Conservation (phyloP, 2,113 vertebrate species). For the Lasiurus cinereus region DNA sequence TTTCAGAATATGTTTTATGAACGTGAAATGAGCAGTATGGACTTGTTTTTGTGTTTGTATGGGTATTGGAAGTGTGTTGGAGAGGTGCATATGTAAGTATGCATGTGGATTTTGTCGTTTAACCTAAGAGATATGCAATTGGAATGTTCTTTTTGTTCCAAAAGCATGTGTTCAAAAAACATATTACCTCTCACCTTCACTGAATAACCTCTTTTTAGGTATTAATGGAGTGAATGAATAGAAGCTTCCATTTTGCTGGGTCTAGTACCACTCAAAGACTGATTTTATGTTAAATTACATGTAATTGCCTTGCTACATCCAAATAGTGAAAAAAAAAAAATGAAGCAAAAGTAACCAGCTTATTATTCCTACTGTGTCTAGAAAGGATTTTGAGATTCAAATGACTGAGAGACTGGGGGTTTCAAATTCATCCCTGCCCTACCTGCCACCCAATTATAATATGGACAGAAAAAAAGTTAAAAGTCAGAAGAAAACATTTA, state of each 20-base stretch:
- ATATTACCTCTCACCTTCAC: conserved; percentile 58
- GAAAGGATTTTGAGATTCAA: conserved; percentile 5
- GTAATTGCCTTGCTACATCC: conserved; percentile 74
- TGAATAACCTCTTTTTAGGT: conserved; percentile 71
- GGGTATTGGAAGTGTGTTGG: background rate
- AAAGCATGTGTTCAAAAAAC: conserved; percentile 62
- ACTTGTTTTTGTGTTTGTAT: conserved; percentile 60
- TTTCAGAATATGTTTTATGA: conserved; percentile 73
- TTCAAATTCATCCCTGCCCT: background rate
- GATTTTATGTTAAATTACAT: conserved; percentile 77
- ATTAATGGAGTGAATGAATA: conserved; percentile 73
- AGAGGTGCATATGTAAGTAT: background rate
- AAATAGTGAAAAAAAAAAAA: conserved; percentile 64
- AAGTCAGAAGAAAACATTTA: conserved; percentile 48
- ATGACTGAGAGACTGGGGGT: background rate
- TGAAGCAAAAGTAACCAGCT: conserved; percentile 35
- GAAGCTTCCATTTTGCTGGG: conserved; percentile 65
- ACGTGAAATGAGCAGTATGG: conserved; percentile 62
- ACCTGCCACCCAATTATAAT: background rate
- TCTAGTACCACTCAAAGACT: conserved; percentile 71
- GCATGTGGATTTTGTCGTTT: conserved; percentile 29
- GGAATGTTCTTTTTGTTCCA: conserved; percentile 69
- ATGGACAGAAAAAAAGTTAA: background rate
- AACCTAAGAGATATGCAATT: conserved; percentile 58
- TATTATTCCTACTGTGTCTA: conserved; percentile 54